Percentiles rank a stretch among this genome's conserved stretches.
Conservation (phyloP, 2,888 invertebrate species). For the Lasius platythorax region DNA sequence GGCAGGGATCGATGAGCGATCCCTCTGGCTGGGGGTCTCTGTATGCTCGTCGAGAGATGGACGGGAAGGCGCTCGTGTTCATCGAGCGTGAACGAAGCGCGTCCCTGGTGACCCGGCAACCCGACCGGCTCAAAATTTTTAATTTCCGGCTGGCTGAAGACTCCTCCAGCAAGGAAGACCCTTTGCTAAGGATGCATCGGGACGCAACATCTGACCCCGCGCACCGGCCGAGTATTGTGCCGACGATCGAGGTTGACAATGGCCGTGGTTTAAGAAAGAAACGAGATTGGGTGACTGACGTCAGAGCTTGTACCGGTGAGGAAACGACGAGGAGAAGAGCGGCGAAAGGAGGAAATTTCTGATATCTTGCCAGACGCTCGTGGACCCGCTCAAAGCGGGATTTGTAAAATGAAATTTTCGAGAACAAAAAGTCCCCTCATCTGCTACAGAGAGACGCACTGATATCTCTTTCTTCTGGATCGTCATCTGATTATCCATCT, state of each 20-base stretch:
- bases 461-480: conserved; percentile 41
- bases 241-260: conserved; percentile 48
- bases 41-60: background rate
- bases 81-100: conserved; percentile 52
- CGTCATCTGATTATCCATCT: conserved; percentile 50
- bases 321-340: conserved; percentile 48
- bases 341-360: background rate
- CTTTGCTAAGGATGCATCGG: conserved; percentile 19
- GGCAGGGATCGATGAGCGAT: conserved; percentile 31
- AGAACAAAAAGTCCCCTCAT: conserved; percentile 52
- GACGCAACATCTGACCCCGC: conserved; percentile 14
- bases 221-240: background rate
- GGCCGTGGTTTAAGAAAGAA: conserved; percentile 22
- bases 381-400: conserved; percentile 57
- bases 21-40: background rate
- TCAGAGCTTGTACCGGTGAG: conserved; percentile 47
- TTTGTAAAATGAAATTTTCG: conserved; percentile 63
- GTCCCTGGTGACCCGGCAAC: conserved; percentile 55
- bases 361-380: conserved; percentile 41
- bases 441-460: background rate
- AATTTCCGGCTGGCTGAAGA: conserved; percentile 69
- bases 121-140: conserved; percentile 66
- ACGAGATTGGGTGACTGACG: conserved; percentile 46
- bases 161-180: background rate
- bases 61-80: conserved; percentile 4